phyloP scores from a whole-genome alignment of 2,888 invertebrate species.

The Himalopsyche japonica region DNA sequence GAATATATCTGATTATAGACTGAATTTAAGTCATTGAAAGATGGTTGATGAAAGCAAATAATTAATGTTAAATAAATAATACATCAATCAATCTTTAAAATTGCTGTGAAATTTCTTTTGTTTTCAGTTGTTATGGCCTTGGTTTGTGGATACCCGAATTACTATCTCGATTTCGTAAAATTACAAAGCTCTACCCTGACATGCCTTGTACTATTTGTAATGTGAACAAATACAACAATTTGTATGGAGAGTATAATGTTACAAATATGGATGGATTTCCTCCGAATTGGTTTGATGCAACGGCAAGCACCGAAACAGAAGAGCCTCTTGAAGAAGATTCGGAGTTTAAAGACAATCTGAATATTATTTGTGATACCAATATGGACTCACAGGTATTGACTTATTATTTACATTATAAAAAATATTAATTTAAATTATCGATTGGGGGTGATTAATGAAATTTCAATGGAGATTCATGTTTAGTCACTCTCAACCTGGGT shows the following conservation, averaged over 20 bases:
- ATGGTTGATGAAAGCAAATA: background rate
- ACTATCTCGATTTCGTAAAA: conserved; percentile 62
- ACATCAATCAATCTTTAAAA: too few relatives aligned
- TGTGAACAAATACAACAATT: conserved; percentile 42
- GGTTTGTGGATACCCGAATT: conserved; percentile 80
- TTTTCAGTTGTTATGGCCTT: conserved; percentile 63
- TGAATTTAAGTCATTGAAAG: background rate
- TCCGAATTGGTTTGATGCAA: background rate
- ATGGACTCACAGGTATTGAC: conserved; percentile 48
- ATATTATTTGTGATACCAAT: conserved; percentile 45
- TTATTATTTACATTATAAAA: too few relatives aligned
- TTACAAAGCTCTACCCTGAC: conserved; percentile 53
- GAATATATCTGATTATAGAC: background rate
- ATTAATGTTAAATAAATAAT: too few relatives aligned
- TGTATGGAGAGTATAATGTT: background rate
- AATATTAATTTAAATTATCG: too few relatives aligned
- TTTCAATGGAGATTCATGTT: too few relatives aligned
- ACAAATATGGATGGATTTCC: background rate
- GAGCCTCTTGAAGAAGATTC: background rate
- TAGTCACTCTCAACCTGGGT: too few relatives aligned
- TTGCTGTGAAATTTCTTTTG: too few relatives aligned
- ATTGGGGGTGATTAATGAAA: too few relatives aligned
- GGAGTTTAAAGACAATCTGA: background rate
- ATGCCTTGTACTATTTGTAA: conserved; percentile 55
- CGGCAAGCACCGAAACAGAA: background rate